A percentile compares a stretch with the other conserved stretches of the same genome.
phyloP scores from a whole-genome alignment of 2,797 vertebrate genomes.

The Pantherophis alleghaniensis region DNA sequence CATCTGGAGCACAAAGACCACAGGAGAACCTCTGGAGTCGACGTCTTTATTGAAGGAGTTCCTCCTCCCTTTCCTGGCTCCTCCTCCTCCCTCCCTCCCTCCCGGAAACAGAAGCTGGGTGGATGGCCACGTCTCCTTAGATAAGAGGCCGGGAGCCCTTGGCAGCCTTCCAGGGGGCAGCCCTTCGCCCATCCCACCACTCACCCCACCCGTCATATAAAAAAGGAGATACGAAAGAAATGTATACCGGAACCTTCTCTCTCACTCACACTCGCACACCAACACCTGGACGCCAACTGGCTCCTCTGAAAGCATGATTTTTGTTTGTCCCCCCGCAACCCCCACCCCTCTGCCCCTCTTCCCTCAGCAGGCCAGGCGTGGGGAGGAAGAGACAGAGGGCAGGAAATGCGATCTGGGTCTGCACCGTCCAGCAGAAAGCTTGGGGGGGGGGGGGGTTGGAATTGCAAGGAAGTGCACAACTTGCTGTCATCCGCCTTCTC shows the following conservation, averaged over 20 bases:
- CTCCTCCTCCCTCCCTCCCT: too few species aligned
- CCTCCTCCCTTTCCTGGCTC: too few species aligned
- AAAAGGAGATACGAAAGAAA: background rate
- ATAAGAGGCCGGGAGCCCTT: background rate
- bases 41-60: background rate
- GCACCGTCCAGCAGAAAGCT: background rate
- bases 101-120: background rate
- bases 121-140: background rate
- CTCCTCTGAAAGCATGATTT: background rate
- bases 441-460: background rate
- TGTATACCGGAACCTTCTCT: too few species aligned
- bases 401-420: background rate
- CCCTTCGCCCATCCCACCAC: too few species aligned
- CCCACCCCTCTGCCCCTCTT: background rate
- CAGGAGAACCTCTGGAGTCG: background rate
- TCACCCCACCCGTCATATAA: too few species aligned
- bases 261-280: background rate
- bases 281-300: fast-evolving
- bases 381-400: background rate
- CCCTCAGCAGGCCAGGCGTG: background rate
- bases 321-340: background rate
- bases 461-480: background rate
- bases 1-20: background rate
- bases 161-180: too few species aligned
- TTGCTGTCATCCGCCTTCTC: background rate